These are phyloP conservation scores for Cheumatopsyche charites DNA, from an alignment of 1,140 invertebrate genomes.

Conservation along the genomic window DNA sequence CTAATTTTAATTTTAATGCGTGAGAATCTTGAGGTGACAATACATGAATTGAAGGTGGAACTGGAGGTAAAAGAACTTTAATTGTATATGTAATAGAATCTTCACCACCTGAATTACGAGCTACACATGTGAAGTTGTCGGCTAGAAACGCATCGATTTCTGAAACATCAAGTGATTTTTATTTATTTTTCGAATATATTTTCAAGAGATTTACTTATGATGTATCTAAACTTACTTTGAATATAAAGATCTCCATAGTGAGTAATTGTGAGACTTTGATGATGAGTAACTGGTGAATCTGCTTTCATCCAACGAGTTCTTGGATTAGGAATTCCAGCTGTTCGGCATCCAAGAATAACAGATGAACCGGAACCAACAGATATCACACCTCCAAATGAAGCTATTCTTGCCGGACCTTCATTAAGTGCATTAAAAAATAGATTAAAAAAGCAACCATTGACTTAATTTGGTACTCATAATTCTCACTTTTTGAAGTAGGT, in stretches of 20 bases:
- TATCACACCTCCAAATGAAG: slow-evolving; percentile 74
- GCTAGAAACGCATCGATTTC: slow-evolving; percentile 66
- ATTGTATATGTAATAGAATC: slow-evolving; percentile 76
- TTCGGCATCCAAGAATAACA: slow-evolving; percentile 69
- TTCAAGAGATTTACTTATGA: no score
- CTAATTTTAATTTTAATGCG: slow-evolving; percentile 31
- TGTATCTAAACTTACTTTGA: no score
- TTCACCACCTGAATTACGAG: slow-evolving; percentile 75
- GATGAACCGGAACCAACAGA: slow-evolving; percentile 68
- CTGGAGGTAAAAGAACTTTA: slow-evolving; percentile 71
- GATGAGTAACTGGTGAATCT: slow-evolving; percentile 70
- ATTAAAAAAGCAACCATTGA: neutral
- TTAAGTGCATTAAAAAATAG: neutral
- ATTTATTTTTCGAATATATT: neutral
- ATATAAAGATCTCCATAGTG: slow-evolving; percentile 72
- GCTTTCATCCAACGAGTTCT: slow-evolving; percentile 70
- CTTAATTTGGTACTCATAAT: no score
- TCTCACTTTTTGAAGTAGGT: slow-evolving; percentile 40
- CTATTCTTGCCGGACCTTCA: slow-evolving; percentile 70
- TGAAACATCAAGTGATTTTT: slow-evolving; percentile 39
- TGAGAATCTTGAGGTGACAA: slow-evolving; percentile 26
- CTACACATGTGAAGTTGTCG: slow-evolving; percentile 79
- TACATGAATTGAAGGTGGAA: slow-evolving; percentile 50
- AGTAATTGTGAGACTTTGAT: slow-evolving; percentile 70
- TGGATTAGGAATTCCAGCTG: slow-evolving; percentile 72